Evolutionary conservation across 2,797 vertebrate species (phyloP).

Genomic region (Rhinogobio ventralis): DNA sequence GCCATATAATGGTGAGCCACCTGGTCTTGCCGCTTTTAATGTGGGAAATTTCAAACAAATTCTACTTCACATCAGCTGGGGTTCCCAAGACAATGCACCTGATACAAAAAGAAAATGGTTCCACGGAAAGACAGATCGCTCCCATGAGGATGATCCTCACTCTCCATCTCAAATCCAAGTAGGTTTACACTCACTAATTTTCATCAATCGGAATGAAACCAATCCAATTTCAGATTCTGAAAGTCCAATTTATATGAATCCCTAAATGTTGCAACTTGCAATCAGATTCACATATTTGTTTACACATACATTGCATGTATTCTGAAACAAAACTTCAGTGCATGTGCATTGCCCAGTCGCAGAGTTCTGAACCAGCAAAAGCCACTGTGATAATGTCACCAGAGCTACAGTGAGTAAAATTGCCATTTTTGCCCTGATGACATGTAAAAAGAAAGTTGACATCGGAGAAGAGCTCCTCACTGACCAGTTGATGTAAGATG

Average conservation of each 20-base stretch:
- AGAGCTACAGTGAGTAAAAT: no score
- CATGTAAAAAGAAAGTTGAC: no score
- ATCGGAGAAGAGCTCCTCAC: no score
- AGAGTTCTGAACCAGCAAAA: no score
- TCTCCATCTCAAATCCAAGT: constrained; percentile 75
- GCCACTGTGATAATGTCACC: no score
- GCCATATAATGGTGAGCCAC: constrained; percentile 84
- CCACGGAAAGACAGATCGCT: constrained; percentile 85
- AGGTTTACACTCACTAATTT: background rate
- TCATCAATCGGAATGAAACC: background rate
- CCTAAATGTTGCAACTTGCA: background rate
- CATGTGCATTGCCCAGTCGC: no score
- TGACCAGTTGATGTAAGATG: no score
- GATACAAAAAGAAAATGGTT: constrained; percentile 91
- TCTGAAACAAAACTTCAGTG: no score
- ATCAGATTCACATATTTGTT: background rate
- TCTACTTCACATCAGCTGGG: constrained; percentile 90
- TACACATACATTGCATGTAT: background rate
- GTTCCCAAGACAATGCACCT: constrained; percentile 99
- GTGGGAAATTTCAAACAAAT: constrained; percentile 93
- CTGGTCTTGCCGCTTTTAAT: constrained; percentile 88
- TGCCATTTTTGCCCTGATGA: no score
- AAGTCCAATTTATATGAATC: background rate
- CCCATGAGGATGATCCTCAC: constrained; percentile 83
- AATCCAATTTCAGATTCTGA: background rate